Evolutionary conservation across 2,888 invertebrate species (phyloP).

Genomic region (Ceraclea dissimilis): DNA sequence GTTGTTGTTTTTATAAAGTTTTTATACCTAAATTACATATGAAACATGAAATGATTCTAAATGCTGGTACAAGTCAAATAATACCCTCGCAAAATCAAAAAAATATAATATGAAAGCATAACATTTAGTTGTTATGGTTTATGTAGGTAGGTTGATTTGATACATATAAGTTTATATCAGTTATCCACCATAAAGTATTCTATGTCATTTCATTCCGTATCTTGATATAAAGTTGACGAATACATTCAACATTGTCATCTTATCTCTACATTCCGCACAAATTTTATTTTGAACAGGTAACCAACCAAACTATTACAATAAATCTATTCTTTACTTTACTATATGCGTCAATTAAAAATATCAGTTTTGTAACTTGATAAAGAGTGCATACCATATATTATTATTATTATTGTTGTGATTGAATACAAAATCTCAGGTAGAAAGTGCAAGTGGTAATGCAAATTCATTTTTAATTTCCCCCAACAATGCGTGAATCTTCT

Average conservation of each 20-base stretch:
- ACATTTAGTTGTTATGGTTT: too few relatives aligned
- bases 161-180: too few relatives aligned
- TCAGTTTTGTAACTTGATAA: background rate
- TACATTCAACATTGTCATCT: background rate
- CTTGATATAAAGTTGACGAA: background rate
- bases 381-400: background rate
- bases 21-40: too few relatives aligned
- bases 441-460: slow-evolving; percentile 45
- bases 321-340: background rate
- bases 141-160: too few relatives aligned
- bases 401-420: background rate
- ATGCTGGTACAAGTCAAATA: too few relatives aligned
- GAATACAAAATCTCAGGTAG: slow-evolving; percentile 28
- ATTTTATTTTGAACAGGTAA: background rate
- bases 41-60: too few relatives aligned
- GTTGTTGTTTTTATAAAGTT: too few relatives aligned
- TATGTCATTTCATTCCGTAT: background rate
- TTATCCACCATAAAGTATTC: too few relatives aligned
- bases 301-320: background rate
- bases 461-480: slow-evolving; percentile 17
- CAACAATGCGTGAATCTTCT: background rate
- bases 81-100: too few relatives aligned
- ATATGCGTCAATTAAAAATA: background rate
- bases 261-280: background rate
- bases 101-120: too few relatives aligned